Conservation (phyloP, 2,888 invertebrate genomes). For the Drosophila neotestacea region DNA sequence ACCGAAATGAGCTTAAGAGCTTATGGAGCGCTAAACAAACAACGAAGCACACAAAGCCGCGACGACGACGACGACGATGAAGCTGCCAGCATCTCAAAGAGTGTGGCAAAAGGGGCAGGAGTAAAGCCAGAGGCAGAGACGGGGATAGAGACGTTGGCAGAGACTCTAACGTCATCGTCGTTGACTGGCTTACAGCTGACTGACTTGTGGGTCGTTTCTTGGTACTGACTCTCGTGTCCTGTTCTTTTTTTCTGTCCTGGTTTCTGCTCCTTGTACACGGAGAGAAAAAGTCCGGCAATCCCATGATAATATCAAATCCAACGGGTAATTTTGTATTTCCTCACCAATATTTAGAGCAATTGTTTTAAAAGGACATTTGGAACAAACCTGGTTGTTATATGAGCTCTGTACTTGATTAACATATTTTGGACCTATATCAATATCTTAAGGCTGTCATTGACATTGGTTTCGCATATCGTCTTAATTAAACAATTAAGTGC, state of each 20-base stretch:
- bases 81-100: slow-evolving; percentile 1
- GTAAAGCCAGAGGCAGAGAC: not conserved
- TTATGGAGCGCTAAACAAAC: slow-evolving; percentile 80
- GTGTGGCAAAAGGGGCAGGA: not conserved
- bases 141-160: not conserved
- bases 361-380: no score
- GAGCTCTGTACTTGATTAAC: no score
- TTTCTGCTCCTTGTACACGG: not conserved
- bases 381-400: no score
- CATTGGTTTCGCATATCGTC: no score
- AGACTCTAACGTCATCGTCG: slow-evolving; percentile 43
- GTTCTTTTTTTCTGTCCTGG: not conserved
- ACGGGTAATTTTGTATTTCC: no score
- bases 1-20: slow-evolving; percentile 79
- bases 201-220: slow-evolving; percentile 33
- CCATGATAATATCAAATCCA: no score
- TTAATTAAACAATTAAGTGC: no score
- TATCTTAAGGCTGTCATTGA: no score
- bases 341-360: no score
- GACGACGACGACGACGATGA: slow-evolving; percentile 57
- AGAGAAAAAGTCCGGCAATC: no score
- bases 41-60: slow-evolving; percentile 75
- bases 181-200: slow-evolving; percentile 60
- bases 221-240: not conserved
- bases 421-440: no score